Evolutionary conservation across 1,140 invertebrate species (phyloP).

Genomic region (Pogonomyrmex californicus): DNA sequence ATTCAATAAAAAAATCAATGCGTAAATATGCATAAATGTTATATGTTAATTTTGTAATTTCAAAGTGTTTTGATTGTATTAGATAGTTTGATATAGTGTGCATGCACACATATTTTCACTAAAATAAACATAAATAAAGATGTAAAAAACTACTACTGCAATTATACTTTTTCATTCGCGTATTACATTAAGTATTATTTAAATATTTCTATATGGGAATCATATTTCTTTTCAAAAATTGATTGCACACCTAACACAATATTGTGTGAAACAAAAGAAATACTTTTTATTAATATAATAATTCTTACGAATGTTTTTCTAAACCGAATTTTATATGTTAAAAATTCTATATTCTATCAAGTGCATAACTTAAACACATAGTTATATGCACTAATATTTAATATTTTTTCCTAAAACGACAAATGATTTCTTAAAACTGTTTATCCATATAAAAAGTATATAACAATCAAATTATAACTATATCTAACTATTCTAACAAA

Average conservation of each 20-base stretch:
- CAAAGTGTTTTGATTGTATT: slow-evolving; percentile 29
- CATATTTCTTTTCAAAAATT: slow-evolving; percentile 4
- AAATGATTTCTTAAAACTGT: slow-evolving; percentile 5
- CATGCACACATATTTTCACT: slow-evolving; percentile 40
- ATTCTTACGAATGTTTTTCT: slow-evolving; percentile 14
- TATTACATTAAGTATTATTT: neutral
- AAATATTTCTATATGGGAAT: neutral
- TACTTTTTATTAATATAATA: neutral
- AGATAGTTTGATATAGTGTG: slow-evolving; percentile 11
- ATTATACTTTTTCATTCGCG: slow-evolving; percentile 3
- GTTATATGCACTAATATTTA: slow-evolving; percentile 33
- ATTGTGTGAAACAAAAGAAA: slow-evolving; percentile 25
- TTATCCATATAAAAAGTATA: slow-evolving; percentile 7
- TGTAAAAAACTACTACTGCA: slow-evolving; percentile 1
- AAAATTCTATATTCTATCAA: slow-evolving; percentile 29
- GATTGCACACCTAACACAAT: slow-evolving; percentile 25
- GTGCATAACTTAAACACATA: slow-evolving; percentile 39
- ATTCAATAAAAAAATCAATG: neutral
- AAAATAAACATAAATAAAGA: slow-evolving; percentile 49
- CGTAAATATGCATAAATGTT: neutral
- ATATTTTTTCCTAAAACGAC: slow-evolving; percentile 30
- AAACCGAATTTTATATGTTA: neutral
- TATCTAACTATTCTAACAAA: slow-evolving; percentile 47
- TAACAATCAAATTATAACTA: slow-evolving; percentile 29
- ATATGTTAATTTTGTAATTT: slow-evolving; percentile 20